Base-by-base conservation (phyloP, 2,888 invertebrate species). In the Phymatocera aterrima region DNA sequence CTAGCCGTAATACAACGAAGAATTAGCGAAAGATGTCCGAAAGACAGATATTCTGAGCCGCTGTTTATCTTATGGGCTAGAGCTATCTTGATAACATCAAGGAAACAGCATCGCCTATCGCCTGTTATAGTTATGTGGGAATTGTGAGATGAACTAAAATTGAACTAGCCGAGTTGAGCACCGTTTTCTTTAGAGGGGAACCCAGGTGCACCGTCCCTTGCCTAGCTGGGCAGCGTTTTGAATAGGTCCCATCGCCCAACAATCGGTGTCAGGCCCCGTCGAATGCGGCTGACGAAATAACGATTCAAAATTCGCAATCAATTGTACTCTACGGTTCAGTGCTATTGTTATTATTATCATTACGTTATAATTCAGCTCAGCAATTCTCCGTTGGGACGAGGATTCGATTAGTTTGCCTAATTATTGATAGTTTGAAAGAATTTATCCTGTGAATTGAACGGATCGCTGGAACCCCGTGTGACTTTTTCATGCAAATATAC, bases 221-320 rank as follows among this genome's bases (percentile, higher is more conserved):
- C 28, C 46, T 46, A 46, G 68, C 31, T 28, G 57, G 28, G n/a
- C n/a, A 34, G 46, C 28, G 15, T 46, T 43, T 18, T 46, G 46
- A 68, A 68, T 68, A 46, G 68, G 68, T 28, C 68, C 68, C 68
- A 68, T 28, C 24, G 68, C 46, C 15, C 24, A 68, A 68, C 46
- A 68, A 68, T 68, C 46, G 68, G 68, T 43, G 43, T 21, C 46
- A 1, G 28, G 68, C 18, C 68, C 68, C 46, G 24, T 46, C 24
- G 40, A 8, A 57, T 28, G 31, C 31, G 46, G 68, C 46, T 0
- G 68, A 15, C 28, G 46, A 68, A 68, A 64, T 64, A 8, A 46
- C 46, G 46, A 68, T 15, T 40, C 24, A 68, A 64, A 28, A 68
- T 68, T 46, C 43, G 68, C 68, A 68, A 40, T 24, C 24, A 68